Conservation (phyloP, 2,113 vertebrate genomes). For the Laterallus jamaicensis region DNA sequence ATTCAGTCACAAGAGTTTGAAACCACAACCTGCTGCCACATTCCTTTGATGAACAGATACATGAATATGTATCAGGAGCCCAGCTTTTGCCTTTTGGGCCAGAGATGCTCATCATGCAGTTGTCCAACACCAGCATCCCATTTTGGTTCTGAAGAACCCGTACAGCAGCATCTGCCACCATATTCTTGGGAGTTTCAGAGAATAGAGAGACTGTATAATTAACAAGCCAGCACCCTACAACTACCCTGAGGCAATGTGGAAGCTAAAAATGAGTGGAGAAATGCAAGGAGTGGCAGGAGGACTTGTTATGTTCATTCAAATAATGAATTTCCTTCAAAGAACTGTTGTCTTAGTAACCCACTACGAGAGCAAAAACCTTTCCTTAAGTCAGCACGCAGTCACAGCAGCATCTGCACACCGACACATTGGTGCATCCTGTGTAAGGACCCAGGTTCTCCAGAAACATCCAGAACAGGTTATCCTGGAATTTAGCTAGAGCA, state of each 20-base stretch:
- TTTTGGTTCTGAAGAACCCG: not conserved
- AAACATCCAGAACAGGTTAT: not conserved
- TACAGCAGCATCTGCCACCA: not conserved
- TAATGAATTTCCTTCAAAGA: constrained; percentile 34
- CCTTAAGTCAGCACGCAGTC: not conserved
- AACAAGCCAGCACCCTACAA: constrained; percentile 7
- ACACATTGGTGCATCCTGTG: not conserved
- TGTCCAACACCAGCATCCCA: not conserved
- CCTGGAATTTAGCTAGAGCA: not conserved
- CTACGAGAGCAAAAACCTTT: not conserved
- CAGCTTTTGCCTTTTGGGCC: not conserved
- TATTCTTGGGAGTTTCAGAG: not conserved
- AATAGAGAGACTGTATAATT: not conserved
- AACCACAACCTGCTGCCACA: not conserved
- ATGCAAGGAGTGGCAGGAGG: constrained; percentile 7
- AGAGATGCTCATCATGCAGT: not conserved
- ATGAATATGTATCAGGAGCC: not conserved
- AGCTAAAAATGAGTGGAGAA: not conserved
- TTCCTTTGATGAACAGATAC: not conserved
- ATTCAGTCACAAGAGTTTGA: not conserved
- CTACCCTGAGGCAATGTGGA: not conserved
- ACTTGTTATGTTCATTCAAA: constrained; percentile 60
- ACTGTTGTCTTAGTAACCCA: constrained; percentile 55
- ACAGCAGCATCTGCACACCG: not conserved
- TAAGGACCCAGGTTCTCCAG: not conserved